Base-by-base conservation (phyloP, 1,140 invertebrate genomes). In the Zaprionus ornatus region DNA sequence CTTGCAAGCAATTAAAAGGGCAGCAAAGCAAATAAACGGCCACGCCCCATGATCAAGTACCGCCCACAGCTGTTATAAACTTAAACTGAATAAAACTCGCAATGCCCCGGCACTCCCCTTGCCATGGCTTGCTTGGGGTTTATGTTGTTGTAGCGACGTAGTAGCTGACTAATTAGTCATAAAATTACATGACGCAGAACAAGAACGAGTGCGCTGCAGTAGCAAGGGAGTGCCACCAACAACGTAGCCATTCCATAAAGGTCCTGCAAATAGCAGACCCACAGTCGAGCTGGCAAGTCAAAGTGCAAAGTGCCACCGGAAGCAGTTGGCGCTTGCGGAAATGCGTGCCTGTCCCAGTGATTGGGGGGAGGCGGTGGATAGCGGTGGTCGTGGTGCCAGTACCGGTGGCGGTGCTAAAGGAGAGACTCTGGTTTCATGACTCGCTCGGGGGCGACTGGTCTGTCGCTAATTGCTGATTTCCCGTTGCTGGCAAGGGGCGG, bases 131-230 rank as follows among this genome's bases (percentile, higher is more conserved):
- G 32, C 57, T 55, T 45, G 59, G 42, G 65, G 40, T 78, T 71
- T 70, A 81, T 86, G 78, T 70, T 81, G 82, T 78, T 85, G 76
- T 74, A n/a, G n/a, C 77, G 84, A 78, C 64, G 78, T 70, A 87
- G 80, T 81, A 84, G 84, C 84, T 80, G 80, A 79, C 84, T 87
- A 87, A 87, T 87, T 87, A 87, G 84, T 88, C 84, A 87, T 87
- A 87, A 87, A 87, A 87, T 87, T 87, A 84, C 84, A 87, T 70
- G 85, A 71, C 61, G 42, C 67, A 71, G 60, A 55, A 52, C 59
- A 77, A 62, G 69, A 66, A 80, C 21, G 69, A 65, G 57, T 7
- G 15, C 19, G 10, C 17, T 13, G 17, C 35, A 60, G 35, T 9
- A 35, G 55, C 48, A 32, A 32, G 29, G 15, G 1, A 59, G 17